Evolutionary conservation across 2,797 vertebrate species (phyloP).

Genomic region (Neopelma chrysocephalum): DNA sequence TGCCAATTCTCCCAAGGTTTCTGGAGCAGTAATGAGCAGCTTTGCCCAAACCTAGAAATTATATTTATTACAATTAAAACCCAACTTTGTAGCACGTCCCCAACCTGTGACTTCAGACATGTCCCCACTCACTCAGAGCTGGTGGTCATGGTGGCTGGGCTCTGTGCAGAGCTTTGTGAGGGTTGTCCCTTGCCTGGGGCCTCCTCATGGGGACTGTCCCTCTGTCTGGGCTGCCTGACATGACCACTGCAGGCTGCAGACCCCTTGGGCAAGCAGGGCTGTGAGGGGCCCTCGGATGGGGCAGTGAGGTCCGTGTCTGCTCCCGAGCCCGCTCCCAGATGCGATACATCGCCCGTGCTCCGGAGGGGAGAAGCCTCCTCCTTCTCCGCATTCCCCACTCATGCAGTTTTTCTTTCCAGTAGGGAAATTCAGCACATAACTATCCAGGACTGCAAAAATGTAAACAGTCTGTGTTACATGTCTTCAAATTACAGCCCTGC

Average conservation of each 20-base stretch:
- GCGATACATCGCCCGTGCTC: not conserved
- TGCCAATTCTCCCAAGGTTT: not conserved
- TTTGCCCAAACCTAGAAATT: not conserved
- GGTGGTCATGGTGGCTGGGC: fast-evolving
- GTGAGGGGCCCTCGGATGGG: fast-evolving
- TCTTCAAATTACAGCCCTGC: conserved; percentile 54
- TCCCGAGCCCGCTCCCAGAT: fast-evolving
- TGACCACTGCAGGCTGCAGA: fast-evolving
- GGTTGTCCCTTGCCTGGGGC: not conserved
- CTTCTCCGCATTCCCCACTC: conserved; percentile 34
- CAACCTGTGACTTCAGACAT: fast-evolving
- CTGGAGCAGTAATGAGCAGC: not conserved
- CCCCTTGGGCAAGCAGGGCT: not conserved
- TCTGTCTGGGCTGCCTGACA: fast-evolving
- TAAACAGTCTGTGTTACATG: conserved; percentile 57
- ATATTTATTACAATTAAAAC: not conserved
- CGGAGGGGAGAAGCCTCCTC: not conserved
- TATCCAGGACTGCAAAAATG: conserved; percentile 50
- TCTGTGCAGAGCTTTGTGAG: not conserved
- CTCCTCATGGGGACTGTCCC: not conserved
- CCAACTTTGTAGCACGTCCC: fast-evolving
- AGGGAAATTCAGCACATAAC: conserved; percentile 40
- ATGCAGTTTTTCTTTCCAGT: conserved; percentile 59
- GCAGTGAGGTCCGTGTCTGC: fast-evolving
- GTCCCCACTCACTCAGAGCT: fast-evolving